Percentiles rank a stretch among this genome's conserved stretches.
These are phyloP conservation scores for Unio delphinus DNA, from an alignment of 2,888 invertebrate species.

Conservation along the genomic window DNA sequence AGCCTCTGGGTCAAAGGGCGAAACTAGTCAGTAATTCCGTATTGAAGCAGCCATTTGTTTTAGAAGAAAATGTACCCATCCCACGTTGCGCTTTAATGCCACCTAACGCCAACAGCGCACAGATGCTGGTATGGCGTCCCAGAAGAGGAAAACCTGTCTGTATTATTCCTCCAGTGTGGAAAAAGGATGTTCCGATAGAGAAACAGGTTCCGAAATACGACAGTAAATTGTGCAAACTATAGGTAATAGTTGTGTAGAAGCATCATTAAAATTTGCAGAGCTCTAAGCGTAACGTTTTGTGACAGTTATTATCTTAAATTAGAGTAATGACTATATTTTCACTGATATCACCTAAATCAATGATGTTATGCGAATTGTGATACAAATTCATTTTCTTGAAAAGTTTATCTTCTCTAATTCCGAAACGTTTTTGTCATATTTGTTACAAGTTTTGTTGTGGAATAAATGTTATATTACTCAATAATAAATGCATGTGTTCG, in stretches of 20 bases:
- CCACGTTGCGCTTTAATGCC: constrained; percentile 66
- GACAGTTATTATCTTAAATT: too few relatives aligned
- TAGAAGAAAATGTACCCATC: constrained; percentile 61
- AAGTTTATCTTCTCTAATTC: too few relatives aligned
- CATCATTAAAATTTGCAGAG: too few relatives aligned
- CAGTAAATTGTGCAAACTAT: constrained; percentile 51
- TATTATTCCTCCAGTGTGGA: constrained; percentile 68
- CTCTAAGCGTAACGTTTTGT: too few relatives aligned
- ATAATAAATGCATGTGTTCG: too few relatives aligned
- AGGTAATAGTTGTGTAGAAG: not conserved
- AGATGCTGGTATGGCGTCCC: constrained; percentile 70
- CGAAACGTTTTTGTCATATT: too few relatives aligned
- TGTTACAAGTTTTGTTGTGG: too few relatives aligned
- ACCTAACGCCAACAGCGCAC: constrained; percentile 69
- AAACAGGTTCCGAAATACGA: constrained; percentile 50
- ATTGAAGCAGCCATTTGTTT: constrained; percentile 58
- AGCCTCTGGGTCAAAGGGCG: constrained; percentile 63
- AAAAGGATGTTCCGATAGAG: constrained; percentile 46
- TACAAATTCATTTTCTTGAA: too few relatives aligned
- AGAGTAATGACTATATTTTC: too few relatives aligned
- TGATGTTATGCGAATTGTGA: too few relatives aligned
- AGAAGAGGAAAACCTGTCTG: constrained; percentile 56
- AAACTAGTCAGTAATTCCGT: constrained; percentile 54
- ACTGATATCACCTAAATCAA: too few relatives aligned
- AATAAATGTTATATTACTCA: too few relatives aligned